Conservation (phyloP, 2,888 invertebrate genomes). For the Leucophenga montana region DNA sequence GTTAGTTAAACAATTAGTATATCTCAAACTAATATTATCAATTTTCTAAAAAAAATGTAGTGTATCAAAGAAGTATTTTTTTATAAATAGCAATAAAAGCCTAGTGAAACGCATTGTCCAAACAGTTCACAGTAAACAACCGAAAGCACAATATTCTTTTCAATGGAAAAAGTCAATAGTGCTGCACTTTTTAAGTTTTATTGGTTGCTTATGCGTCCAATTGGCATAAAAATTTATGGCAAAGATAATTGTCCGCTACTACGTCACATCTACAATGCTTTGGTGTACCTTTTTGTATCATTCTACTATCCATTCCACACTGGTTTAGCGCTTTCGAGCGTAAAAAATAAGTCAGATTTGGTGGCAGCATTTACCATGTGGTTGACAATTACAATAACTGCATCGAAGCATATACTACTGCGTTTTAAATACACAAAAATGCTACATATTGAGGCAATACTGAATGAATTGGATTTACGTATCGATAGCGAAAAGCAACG, state of each 20-base stretch:
- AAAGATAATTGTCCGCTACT: background rate
- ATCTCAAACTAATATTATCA: no score
- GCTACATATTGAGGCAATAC: conserved; percentile 9
- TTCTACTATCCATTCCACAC: background rate
- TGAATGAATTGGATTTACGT: background rate
- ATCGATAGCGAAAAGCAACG: background rate
- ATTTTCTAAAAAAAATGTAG: no score
- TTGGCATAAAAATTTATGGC: background rate
- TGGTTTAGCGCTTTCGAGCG: background rate
- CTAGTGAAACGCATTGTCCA: no score
- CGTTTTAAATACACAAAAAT: background rate
- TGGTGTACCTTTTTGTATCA: background rate
- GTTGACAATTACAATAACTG: background rate
- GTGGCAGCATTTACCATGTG: background rate
- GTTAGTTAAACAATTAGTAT: no score
- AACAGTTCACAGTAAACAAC: no score
- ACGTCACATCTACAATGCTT: background rate
- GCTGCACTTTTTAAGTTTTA: background rate
- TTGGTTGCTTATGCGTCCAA: background rate
- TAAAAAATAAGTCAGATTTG: background rate
- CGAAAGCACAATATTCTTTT: no score
- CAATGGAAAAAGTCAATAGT: background rate
- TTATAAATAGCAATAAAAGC: no score
- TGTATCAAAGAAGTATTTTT: no score
- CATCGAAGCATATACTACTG: background rate